These are phyloP conservation scores for Agrypnus murinus DNA, from an alignment of 2,888 invertebrate species.

Conservation along the genomic window DNA sequence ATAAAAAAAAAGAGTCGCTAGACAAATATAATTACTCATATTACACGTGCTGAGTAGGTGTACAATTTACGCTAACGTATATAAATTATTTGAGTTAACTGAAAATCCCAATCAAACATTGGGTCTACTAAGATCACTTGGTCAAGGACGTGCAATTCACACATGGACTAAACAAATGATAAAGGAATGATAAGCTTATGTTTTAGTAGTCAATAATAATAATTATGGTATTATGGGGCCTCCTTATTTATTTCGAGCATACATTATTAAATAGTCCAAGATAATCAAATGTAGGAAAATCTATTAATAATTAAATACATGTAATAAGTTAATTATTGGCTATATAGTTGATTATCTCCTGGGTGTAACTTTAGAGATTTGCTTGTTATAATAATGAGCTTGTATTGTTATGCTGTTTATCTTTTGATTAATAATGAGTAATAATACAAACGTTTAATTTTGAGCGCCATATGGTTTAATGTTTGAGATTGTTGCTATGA, in stretches of 20 bases:
- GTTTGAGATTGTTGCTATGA: too few species aligned
- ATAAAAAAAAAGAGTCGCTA: too few species aligned
- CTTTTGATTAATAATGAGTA: neutral
- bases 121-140: conserved; percentile 27
- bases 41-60: conserved; percentile 5
- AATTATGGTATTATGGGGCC: neutral
- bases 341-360: too few species aligned
- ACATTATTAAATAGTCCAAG: neutral
- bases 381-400: too few species aligned
- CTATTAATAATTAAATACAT: too few species aligned
- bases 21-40: too few species aligned
- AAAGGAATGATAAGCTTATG: conserved; percentile 24
- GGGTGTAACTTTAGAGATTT: too few species aligned
- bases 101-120: conserved; percentile 19
- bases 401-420: too few species aligned
- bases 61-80: neutral
- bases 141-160: conserved; percentile 35
- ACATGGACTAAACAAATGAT: conserved; percentile 22
- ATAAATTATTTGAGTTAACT: conserved; percentile 12
- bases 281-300: too few species aligned
- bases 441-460: neutral
- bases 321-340: too few species aligned
- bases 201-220: conserved; percentile 19
- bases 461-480: too few species aligned
- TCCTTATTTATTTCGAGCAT: conserved; percentile 14